These are phyloP conservation scores for Brachionus manjavacas DNA, from an alignment of 1,140 invertebrate species.

Conservation along the genomic window DNA sequence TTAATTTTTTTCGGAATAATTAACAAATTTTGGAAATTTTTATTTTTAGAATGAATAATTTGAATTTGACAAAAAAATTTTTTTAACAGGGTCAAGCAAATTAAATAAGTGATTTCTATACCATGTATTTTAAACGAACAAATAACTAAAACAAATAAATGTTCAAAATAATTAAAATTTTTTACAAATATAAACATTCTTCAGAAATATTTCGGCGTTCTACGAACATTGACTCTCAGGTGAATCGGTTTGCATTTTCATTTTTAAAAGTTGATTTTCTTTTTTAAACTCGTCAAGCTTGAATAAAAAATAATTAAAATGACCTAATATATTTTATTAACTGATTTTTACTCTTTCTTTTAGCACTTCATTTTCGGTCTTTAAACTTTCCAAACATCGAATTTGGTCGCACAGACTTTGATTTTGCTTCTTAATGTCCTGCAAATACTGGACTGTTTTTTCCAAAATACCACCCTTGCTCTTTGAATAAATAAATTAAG, in stretches of 20 bases:
- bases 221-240: background rate
- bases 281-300: background rate
- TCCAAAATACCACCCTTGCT: slow-evolving; percentile 31
- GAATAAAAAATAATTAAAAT: background rate
- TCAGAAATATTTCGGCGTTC: background rate
- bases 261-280: slow-evolving; percentile 30
- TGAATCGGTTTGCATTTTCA: background rate
- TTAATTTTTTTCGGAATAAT: too few relatives aligned
- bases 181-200: slow-evolving; percentile 6
- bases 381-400: background rate
- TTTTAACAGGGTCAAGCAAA: too few relatives aligned
- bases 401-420: slow-evolving; percentile 2
- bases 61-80: too few relatives aligned
- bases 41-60: too few relatives aligned
- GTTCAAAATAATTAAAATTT: background rate
- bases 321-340: background rate
- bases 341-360: background rate
- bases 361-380: background rate
- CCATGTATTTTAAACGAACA: background rate
- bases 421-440: background rate
- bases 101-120: background rate
- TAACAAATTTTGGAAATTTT: too few relatives aligned
- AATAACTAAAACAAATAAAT: background rate
- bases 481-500: background rate
- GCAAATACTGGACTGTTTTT: slow-evolving; percentile 22